These are phyloP conservation scores for Todiramphus chloris DNA, from an alignment of 2,113 vertebrate genomes.

Conservation along the genomic window DNA sequence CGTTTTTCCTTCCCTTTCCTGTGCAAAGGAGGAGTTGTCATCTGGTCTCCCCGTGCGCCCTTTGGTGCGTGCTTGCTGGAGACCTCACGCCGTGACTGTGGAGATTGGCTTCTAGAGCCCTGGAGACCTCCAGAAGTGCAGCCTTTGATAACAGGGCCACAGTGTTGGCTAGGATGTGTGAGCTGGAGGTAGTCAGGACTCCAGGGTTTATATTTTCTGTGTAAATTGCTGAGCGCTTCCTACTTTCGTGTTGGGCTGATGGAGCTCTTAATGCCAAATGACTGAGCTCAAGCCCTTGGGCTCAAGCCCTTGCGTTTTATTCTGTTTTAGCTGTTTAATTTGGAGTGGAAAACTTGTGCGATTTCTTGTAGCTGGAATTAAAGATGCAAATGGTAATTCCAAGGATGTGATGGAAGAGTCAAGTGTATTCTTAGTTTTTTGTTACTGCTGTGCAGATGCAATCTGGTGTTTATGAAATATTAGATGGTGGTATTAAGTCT, in stretches of 20 bases:
- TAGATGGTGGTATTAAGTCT: neutral
- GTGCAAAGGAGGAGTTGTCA: neutral
- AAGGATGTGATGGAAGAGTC: neutral
- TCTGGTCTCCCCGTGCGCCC: neutral
- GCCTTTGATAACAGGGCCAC: neutral
- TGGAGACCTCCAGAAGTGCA: neutral
- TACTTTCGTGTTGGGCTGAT: neutral
- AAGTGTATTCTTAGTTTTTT: neutral
- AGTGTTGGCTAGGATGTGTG: neutral
- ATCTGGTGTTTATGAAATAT: neutral
- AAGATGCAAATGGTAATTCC: neutral
- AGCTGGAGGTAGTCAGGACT: neutral
- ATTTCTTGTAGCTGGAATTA: neutral
- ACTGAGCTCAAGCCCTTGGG: neutral
- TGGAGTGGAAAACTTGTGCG: neutral
- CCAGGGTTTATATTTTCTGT: neutral
- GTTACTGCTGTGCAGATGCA: neutral
- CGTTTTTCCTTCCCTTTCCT: neutral
- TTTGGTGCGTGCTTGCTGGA: neutral
- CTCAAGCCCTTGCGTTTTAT: neutral
- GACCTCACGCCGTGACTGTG: neutral
- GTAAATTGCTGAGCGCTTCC: neutral
- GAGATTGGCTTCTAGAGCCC: neutral
- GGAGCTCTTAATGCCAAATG: neutral
- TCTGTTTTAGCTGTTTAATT: neutral